A percentile compares a stretch with the other conserved stretches of the same genome.
These are phyloP conservation scores for Muscicapa comitata DNA, from an alignment of 2,797 vertebrate genomes.

Conservation along the genomic window DNA sequence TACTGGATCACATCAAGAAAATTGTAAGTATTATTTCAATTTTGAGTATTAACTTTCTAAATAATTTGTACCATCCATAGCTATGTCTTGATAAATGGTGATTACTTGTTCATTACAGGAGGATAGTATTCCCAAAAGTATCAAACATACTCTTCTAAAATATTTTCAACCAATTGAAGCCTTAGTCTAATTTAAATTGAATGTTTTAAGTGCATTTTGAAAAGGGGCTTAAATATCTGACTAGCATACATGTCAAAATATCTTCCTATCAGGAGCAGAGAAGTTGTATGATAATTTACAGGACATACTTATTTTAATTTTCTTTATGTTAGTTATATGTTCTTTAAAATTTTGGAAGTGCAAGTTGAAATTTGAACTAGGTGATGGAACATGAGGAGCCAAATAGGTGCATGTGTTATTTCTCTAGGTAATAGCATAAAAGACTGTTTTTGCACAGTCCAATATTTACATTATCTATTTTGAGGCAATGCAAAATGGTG, in stretches of 20 bases:
- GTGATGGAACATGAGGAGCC: neutral
- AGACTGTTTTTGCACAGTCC: neutral
- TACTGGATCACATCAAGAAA: neutral
- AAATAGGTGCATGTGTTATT: neutral
- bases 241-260: neutral
- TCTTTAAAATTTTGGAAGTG: neutral
- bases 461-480: neutral
- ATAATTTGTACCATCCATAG: neutral
- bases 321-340: neutral
- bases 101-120: neutral
- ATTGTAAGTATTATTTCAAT: neutral
- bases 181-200: neutral
- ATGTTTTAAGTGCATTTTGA: neutral
- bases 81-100: neutral
- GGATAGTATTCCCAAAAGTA: neutral
- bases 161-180: neutral
- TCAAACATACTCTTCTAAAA: neutral
- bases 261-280: neutral
- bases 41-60: neutral
- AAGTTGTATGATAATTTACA: neutral
- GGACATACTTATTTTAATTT: neutral
- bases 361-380: neutral
- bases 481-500: neutral
- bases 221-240: neutral
- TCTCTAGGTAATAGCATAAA: neutral